phyloP scores from a whole-genome alignment of 2,113 vertebrate genomes.

The Xiphophorus couchianus region DNA sequence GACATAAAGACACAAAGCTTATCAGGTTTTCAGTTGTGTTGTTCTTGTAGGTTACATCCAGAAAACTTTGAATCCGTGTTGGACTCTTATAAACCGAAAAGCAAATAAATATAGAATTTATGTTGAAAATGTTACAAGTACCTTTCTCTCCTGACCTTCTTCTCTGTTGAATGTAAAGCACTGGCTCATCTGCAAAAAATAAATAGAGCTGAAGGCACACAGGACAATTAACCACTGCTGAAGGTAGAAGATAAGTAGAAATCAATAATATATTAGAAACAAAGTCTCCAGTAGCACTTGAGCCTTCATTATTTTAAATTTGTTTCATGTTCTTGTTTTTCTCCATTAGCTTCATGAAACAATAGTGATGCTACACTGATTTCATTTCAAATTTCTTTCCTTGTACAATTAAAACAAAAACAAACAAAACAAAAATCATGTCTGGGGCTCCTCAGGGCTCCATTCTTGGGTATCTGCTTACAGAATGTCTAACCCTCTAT shows the following conservation, averaged over 20 bases:
- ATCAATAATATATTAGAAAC: too few relatives aligned
- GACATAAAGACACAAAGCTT: not conserved
- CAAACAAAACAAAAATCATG: too few relatives aligned
- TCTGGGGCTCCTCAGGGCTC: too few relatives aligned
- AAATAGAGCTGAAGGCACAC: not conserved
- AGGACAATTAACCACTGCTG: not conserved
- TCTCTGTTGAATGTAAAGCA: constrained; percentile 87
- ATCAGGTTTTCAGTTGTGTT: not conserved
- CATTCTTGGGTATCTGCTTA: too few relatives aligned
- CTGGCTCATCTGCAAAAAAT: constrained; percentile 82
- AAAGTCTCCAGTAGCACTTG: not conserved
- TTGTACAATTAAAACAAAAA: too few relatives aligned
- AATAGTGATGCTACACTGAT: too few relatives aligned
- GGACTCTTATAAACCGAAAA: too few relatives aligned
- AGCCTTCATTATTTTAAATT: not conserved
- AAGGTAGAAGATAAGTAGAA: not conserved
- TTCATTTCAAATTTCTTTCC: too few relatives aligned
- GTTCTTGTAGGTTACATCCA: not conserved
- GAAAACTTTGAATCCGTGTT: too few relatives aligned
- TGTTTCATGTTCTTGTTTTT: not conserved
- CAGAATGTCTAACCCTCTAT: too few relatives aligned
- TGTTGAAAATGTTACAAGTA: constrained; percentile 43
- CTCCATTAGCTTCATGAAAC: not conserved
- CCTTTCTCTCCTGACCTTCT: constrained; percentile 85
- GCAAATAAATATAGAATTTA: too few relatives aligned